Evolutionary conservation across 2,797 vertebrate species (phyloP).

Genomic region (Oryzias sinensis): DNA sequence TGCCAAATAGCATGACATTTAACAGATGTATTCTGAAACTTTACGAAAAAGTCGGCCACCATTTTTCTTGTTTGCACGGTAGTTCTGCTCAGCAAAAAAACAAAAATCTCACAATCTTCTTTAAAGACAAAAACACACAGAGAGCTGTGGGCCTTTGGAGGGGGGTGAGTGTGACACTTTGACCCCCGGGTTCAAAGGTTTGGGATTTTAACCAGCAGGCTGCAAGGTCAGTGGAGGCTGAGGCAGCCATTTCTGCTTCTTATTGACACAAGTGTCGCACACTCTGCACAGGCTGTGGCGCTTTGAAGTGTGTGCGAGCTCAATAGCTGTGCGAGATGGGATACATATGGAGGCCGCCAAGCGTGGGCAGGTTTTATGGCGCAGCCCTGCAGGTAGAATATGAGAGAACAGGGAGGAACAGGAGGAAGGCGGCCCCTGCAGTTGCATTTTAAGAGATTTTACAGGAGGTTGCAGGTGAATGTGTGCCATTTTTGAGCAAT

Average conservation of each 20-base stretch:
- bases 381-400: conserved; percentile 36
- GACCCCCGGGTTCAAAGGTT: conserved; percentile 61
- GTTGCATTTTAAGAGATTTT: neutral
- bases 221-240: conserved; percentile 50
- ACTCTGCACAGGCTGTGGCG: conserved; percentile 28
- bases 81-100: neutral
- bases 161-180: conserved; percentile 32
- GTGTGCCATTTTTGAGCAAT: too few relatives aligned
- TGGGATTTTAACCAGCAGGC: conserved; percentile 40
- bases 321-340: too few relatives aligned
- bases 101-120: neutral
- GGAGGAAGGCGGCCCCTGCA: conserved; percentile 1
- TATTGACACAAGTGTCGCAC: conserved; percentile 56
- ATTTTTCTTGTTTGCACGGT: conserved; percentile 13
- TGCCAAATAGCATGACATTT: conserved; percentile 47
- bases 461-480: neutral
- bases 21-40: conserved; percentile 38
- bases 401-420: conserved; percentile 11
- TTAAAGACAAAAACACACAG: neutral
- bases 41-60: conserved; percentile 2
- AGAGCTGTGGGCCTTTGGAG: conserved; percentile 59
- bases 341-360: conserved; percentile 33
- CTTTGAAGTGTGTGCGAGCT: conserved; percentile 6
- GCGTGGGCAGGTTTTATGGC: conserved; percentile 39
- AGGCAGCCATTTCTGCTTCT: conserved; percentile 46